A percentile compares a stretch with the other conserved stretches of the same genome.
Conservation (phyloP, 2,113 vertebrate species). For the Phocoena phocoena region DNA sequence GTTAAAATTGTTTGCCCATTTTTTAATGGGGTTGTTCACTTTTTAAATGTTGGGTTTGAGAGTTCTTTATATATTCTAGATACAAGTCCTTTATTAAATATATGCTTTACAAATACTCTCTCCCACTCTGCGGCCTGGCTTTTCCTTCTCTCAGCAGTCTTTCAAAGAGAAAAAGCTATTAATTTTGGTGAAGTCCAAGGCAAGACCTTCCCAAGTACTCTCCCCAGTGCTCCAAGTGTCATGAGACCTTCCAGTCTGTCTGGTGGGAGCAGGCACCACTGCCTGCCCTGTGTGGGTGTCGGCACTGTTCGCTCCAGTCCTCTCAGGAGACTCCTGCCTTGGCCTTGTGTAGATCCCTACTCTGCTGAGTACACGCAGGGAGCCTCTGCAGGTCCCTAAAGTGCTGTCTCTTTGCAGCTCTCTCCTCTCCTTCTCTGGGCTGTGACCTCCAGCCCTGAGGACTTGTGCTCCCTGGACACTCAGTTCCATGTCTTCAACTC, state of each 20-base stretch:
- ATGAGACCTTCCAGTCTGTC: background rate
- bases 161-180: background rate
- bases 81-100: conserved; percentile 14
- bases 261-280: too few species aligned
- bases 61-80: background rate
- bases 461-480: background rate
- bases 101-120: background rate
- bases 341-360: background rate
- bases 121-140: background rate
- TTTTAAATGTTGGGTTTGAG: background rate
- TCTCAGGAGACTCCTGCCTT: background rate
- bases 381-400: too few species aligned
- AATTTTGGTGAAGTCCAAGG: background rate
- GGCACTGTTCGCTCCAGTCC: background rate
- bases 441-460: background rate
- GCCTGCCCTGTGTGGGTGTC: too few species aligned
- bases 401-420: background rate
- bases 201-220: background rate
- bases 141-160: conserved; percentile 19
- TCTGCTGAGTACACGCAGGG: background rate
- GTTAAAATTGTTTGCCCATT: background rate
- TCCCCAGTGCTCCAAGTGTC: too few species aligned
- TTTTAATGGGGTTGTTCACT: background rate
- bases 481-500: background rate
- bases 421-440: background rate